Evolutionary conservation across 1,140 invertebrate species (phyloP), one percentile per base, ranked within the genome.

Genomic region (Bombus turneri): DNA sequence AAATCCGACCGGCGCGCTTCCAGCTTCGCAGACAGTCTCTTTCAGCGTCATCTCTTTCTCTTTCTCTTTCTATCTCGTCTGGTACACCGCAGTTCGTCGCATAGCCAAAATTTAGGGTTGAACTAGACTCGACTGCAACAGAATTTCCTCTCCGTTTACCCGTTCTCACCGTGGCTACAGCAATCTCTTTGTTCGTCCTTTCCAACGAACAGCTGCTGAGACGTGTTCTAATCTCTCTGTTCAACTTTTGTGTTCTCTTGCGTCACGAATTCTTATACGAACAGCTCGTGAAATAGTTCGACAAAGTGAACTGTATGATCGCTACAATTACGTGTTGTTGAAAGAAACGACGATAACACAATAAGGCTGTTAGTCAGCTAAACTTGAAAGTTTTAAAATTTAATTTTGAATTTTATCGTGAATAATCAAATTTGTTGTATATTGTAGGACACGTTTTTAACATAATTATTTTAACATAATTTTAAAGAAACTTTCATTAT

Each of bases 1-100:
- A 83, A 83, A 83, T 78, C 81, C 74, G 22, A 25, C 64, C 41
- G 62, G n/a, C 43, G 62, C n/a, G 41, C 64, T 69, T 57, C 41
- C 18, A 43, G 43, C 71, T 8, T 82, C 71, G 53, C 43, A 71
- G 53, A 64, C 59, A 64, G 39, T 64, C 81, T 64, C 74, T 83
- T 83, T 78, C 74, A 69, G 9, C 13, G 18, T 15, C n/a, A 18
- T 28, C 12, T 15, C 25, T n/a, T 13, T 41, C 53, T 12, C 31
- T 31, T 10, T 12, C 6, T 28, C 28, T 59, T 15, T 34, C 18
- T 9, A 22, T 68, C 47, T 41, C 3, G 22, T 13, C 25, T 34
- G 25, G 53, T 39, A 34, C 22, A 57, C 15, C 64, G 39, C 41
- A 47, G n/a, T 75, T 64, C 57, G 12, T 57, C 57, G 28, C 22